A percentile compares a stretch with the other conserved stretches of the same genome.
Evolutionary conservation across 2,797 vertebrate genomes (phyloP).

Genomic region (Eulemur coronatus): DNA sequence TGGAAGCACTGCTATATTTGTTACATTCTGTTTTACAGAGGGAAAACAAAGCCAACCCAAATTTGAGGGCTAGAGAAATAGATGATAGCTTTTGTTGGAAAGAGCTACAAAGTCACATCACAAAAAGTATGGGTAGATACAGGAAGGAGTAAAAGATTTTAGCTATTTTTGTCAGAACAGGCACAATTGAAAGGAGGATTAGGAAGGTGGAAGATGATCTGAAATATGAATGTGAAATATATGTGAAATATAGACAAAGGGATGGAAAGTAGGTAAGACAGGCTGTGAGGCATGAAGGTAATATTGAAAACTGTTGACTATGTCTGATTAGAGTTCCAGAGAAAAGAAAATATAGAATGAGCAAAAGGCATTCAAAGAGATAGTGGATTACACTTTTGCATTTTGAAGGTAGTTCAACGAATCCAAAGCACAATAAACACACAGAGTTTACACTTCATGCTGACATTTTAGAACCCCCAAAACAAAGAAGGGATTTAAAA

Average conservation of each 20-base stretch:
- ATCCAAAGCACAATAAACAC: neutral
- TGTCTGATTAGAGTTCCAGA: neutral
- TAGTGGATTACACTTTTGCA: neutral
- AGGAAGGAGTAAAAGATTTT: neutral
- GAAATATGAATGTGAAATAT: neutral
- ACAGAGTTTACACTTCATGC: neutral
- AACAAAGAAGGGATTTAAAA: neutral
- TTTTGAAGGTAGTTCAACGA: neutral
- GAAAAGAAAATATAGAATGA: neutral
- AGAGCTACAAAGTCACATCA: neutral
- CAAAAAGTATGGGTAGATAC: neutral
- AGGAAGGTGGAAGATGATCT: neutral
- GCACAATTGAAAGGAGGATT: neutral
- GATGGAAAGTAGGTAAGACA: neutral
- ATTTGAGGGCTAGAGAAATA: neutral
- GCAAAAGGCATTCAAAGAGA: neutral
- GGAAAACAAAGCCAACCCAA: neutral
- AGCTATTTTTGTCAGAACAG: neutral
- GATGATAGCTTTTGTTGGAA: neutral
- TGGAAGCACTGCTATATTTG: neutral
- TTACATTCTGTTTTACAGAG: neutral
- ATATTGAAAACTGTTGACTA: neutral
- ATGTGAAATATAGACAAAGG: neutral
- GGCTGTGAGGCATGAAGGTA: neutral
- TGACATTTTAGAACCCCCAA: neutral